Evolutionary conservation across 2,888 invertebrate genomes (phyloP).

Genomic region (Campopleginae sp.): DNA sequence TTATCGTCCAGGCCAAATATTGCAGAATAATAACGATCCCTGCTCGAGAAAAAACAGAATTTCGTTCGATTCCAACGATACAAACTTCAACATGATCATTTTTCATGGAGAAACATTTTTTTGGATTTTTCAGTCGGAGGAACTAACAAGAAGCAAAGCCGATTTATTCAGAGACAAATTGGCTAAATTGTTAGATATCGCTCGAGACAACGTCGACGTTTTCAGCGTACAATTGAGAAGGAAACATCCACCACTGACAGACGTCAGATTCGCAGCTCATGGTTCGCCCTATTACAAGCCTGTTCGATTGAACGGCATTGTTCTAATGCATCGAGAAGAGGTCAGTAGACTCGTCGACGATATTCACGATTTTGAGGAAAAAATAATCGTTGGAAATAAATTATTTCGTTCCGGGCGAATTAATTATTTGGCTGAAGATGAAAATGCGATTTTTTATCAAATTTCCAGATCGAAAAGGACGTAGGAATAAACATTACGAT

Average conservation of each 20-base stretch:
- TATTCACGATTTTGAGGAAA: constrained; percentile 6
- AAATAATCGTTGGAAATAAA: neutral
- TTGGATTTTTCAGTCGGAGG: constrained; percentile 86
- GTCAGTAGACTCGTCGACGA: constrained; percentile 76
- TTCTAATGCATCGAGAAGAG: constrained; percentile 96
- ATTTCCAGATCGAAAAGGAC: constrained; percentile 91
- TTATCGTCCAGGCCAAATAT: too few species aligned
- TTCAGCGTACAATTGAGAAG: constrained; percentile 97
- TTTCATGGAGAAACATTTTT: neutral
- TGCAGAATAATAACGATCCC: too few species aligned
- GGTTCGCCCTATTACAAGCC: constrained; percentile 98
- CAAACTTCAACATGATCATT: neutral
- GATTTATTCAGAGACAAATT: constrained; percentile 96
- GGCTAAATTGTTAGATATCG: constrained; percentile 93
- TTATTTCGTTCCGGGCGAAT: neutral
- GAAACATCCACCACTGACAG: constrained; percentile 95
- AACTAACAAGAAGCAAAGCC: constrained; percentile 93
- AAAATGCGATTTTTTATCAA: neutral
- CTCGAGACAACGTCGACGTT: constrained; percentile 96
- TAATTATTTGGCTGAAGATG: too few species aligned
- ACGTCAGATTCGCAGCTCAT: constrained; percentile 97
- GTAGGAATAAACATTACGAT: constrained; percentile 98
- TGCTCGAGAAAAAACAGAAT: too few species aligned
- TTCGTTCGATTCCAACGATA: neutral
- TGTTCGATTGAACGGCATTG: constrained; percentile 96